These are phyloP conservation scores for Atrina japonica DNA, from an alignment of 2,888 invertebrate species.

Conservation along the genomic window DNA sequence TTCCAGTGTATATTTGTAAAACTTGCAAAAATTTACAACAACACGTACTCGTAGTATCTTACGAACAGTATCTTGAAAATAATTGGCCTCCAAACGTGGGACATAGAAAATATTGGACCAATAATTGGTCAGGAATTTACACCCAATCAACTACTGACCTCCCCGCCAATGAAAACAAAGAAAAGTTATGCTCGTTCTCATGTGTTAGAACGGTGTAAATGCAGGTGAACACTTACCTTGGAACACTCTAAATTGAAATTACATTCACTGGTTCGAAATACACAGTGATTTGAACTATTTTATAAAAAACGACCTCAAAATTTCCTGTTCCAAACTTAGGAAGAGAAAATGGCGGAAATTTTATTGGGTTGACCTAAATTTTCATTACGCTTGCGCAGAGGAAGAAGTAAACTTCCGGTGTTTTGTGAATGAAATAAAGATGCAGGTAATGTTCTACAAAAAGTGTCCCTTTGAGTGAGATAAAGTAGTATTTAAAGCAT, in stretches of 20 bases:
- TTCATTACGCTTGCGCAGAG: slow-evolving; percentile 36
- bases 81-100: slow-evolving; percentile 1
- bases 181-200: slow-evolving; percentile 41
- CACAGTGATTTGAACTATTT: not conserved
- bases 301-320: not conserved
- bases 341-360: slow-evolving; percentile 38
- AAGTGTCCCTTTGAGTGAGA: too few relatives aligned
- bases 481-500: too few relatives aligned
- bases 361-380: slow-evolving; percentile 19
- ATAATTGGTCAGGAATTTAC: slow-evolving; percentile 74
- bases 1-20: too few relatives aligned
- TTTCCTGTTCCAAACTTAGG: slow-evolving; percentile 21
- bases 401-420: slow-evolving; percentile 34
- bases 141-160: slow-evolving; percentile 72
- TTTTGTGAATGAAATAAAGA: not conserved
- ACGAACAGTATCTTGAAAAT: slow-evolving; percentile 11
- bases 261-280: not conserved
- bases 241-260: not conserved
- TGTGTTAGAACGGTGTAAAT: slow-evolving; percentile 30
- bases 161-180: slow-evolving; percentile 77
- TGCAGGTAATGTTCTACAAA: too few relatives aligned
- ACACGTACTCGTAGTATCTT: not conserved
- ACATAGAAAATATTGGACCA: slow-evolving; percentile 59
- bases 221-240: too few relatives aligned
- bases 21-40: too few relatives aligned